These are phyloP conservation scores for Ailuropoda melanoleuca DNA, from an alignment of 2,113 vertebrate species.

Conservation along the genomic window DNA sequence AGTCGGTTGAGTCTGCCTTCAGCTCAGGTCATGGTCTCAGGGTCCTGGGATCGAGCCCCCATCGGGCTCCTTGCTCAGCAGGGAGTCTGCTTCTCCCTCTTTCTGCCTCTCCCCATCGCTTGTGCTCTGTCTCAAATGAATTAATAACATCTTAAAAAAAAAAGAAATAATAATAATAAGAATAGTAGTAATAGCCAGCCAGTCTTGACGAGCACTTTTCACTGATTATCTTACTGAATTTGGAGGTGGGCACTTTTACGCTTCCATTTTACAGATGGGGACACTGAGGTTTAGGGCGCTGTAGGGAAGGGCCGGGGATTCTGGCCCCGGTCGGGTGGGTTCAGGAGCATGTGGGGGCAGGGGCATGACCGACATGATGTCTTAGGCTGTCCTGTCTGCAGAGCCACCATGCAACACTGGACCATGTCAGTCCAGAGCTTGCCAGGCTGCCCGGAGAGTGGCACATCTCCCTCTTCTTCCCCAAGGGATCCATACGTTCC, in stretches of 20 bases:
- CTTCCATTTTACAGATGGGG: not conserved
- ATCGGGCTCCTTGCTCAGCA: too few relatives aligned
- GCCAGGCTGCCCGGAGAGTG: not conserved
- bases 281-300: not conserved
- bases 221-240: not conserved
- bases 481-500: not conserved
- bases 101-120: too few relatives aligned
- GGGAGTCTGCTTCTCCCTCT: too few relatives aligned
- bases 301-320: not conserved
- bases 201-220: not conserved
- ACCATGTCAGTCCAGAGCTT: not conserved
- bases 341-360: not conserved
- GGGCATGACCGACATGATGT: not conserved
- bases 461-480: not conserved
- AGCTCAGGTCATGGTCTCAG: too few relatives aligned
- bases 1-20: too few relatives aligned
- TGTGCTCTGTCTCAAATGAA: too few relatives aligned
- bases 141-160: too few relatives aligned
- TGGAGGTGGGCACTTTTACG: not conserved
- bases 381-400: not conserved
- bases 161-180: not conserved
- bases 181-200: not conserved
- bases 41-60: too few relatives aligned
- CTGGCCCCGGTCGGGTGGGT: accelerated
- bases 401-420: not conserved